A percentile compares a stretch with the other conserved stretches of the same genome.
phyloP scores from a whole-genome alignment of 2,888 invertebrate species.

The Sesia bembeciformis region DNA sequence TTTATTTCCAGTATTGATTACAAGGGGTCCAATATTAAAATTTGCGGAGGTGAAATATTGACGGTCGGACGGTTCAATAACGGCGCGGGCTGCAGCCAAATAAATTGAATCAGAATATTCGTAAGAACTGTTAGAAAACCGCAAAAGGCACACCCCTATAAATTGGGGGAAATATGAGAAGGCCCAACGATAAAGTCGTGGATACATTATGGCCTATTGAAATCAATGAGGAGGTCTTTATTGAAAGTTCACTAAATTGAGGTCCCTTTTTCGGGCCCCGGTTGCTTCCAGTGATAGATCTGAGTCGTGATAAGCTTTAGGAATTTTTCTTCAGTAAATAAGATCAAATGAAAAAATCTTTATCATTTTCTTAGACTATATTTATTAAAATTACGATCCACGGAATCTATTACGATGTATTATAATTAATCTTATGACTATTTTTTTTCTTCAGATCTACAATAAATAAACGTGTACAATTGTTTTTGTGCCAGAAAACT shows the following conservation, averaged over 20 bases:
- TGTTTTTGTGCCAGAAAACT: too few relatives aligned
- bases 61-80: background rate
- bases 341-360: background rate
- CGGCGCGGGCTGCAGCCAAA: constrained; percentile 21
- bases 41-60: background rate
- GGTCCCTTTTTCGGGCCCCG: constrained; percentile 6
- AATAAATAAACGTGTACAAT: too few relatives aligned
- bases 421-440: too few relatives aligned
- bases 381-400: too few relatives aligned
- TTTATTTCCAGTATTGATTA: too few relatives aligned
- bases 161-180: constrained; percentile 54
- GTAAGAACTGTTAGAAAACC: constrained; percentile 43
- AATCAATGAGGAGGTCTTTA: constrained; percentile 58
- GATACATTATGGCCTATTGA: constrained; percentile 56
- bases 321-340: background rate
- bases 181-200: constrained; percentile 48
- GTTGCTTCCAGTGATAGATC: background rate
- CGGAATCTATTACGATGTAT: too few relatives aligned
- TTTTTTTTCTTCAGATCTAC: too few relatives aligned
- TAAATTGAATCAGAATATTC: constrained; percentile 51
- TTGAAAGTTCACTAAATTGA: constrained; percentile 53
- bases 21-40: background rate
- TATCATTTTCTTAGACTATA: too few relatives aligned
- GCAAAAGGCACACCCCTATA: constrained; percentile 50
- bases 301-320: background rate